These are phyloP conservation scores for Lemur catta DNA, from an alignment of 2,797 vertebrate genomes.

Conservation along the genomic window DNA sequence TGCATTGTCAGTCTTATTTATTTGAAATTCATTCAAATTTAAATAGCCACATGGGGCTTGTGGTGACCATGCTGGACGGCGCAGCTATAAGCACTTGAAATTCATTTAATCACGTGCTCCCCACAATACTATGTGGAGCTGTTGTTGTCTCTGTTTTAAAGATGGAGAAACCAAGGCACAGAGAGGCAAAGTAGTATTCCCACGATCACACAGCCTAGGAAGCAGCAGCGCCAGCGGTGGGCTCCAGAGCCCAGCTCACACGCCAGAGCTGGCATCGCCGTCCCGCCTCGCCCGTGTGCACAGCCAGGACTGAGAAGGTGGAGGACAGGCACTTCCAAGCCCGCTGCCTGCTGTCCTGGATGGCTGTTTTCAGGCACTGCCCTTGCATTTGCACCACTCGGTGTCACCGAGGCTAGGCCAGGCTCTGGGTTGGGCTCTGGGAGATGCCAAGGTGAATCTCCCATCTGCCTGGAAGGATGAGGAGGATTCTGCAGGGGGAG, in stretches of 20 bases:
- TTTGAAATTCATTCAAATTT: not conserved
- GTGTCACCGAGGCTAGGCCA: rapidly evolving
- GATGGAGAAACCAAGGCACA: not conserved
- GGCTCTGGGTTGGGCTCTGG: not conserved
- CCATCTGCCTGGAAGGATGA: rapidly evolving
- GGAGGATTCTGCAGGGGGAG: not conserved
- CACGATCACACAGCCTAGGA: not conserved
- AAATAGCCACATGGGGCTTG: not conserved
- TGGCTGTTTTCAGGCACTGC: not conserved
- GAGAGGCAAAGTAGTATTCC: not conserved
- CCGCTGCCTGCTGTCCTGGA: not conserved
- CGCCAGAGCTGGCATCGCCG: rapidly evolving
- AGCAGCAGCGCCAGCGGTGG: not conserved
- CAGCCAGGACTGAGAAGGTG: too few relatives aligned
- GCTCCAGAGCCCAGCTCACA: not conserved
- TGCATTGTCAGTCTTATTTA: not conserved
- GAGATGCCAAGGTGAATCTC: not conserved
- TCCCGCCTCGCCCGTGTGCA: not conserved
- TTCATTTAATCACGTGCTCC: not conserved
- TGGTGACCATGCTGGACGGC: rapidly evolving
- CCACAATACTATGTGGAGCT: not conserved
- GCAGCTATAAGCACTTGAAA: not conserved
- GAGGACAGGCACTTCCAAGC: too few relatives aligned
- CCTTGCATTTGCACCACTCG: not conserved
- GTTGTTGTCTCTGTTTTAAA: not conserved